Percentiles rank a stretch among this genome's conserved stretches.
phyloP scores from a whole-genome alignment of 2,888 invertebrate genomes.

The Xanthia togata region DNA sequence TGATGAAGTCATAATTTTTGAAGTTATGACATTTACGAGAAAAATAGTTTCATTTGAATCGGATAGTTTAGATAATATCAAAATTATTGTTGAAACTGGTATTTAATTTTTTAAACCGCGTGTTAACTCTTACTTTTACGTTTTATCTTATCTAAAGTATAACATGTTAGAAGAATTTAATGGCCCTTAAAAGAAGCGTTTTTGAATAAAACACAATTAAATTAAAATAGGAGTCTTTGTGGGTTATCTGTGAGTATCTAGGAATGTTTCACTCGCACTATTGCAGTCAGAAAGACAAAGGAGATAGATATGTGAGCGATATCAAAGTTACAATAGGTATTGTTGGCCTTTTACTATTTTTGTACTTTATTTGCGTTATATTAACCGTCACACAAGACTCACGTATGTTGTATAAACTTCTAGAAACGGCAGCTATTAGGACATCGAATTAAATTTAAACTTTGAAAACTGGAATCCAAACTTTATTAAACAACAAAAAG shows the following conservation, averaged over 20 bases:
- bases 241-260: constrained; percentile 43
- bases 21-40: constrained; percentile 60
- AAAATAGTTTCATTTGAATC: constrained; percentile 50
- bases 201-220: constrained; percentile 51
- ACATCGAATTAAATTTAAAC: neutral
- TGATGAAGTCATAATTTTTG: constrained; percentile 58
- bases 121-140: constrained; percentile 23
- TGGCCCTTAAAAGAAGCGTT: constrained; percentile 37
- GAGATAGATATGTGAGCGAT: constrained; percentile 23
- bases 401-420: neutral
- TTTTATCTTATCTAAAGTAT: constrained; percentile 44
- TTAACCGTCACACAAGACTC: neutral
- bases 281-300: constrained; percentile 31
- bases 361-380: neutral
- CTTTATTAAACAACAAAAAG: constrained; percentile 34
- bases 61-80: constrained; percentile 55
- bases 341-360: constrained; percentile 17
- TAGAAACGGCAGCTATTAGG: neutral
- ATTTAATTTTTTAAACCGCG: constrained; percentile 20
- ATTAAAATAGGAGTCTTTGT: constrained; percentile 41
- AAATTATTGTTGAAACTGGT: constrained; percentile 21
- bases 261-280: constrained; percentile 13
- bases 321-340: constrained; percentile 20
- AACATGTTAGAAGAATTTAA: constrained; percentile 55
- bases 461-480: constrained; percentile 11